These are phyloP conservation scores for Hybognathus amarus DNA, from an alignment of 2,797 vertebrate genomes.

Conservation along the genomic window DNA sequence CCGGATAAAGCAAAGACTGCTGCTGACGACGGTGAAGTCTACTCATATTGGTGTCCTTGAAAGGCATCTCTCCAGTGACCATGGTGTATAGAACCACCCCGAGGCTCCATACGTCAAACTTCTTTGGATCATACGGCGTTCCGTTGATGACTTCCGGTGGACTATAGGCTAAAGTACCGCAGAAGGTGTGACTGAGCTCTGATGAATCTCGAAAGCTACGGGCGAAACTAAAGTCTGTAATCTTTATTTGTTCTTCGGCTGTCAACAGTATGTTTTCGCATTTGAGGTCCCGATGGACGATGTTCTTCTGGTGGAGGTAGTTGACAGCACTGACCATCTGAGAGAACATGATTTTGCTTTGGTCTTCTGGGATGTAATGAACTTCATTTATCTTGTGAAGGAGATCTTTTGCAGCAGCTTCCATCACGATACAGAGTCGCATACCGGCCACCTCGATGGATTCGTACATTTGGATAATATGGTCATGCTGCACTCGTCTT, in stretches of 20 bases:
- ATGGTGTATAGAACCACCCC: constrained; percentile 82
- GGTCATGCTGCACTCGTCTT: constrained; percentile 73
- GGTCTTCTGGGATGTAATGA: constrained; percentile 67
- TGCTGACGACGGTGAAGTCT: constrained; percentile 73
- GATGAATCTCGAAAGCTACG: constrained; percentile 68
- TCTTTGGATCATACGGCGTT: constrained; percentile 79
- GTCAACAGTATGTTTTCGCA: constrained; percentile 82
- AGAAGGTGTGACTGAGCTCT: constrained; percentile 78
- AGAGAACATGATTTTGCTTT: constrained; percentile 74
- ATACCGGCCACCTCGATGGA: constrained; percentile 75
- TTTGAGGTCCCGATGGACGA: constrained; percentile 81
- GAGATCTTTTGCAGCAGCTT: constrained; percentile 76
- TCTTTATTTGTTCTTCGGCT: constrained; percentile 72
- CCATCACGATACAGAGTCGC: constrained; percentile 82
- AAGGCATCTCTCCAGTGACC: constrained; percentile 79
- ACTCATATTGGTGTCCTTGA: constrained; percentile 70
- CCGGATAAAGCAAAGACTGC: constrained; percentile 72
- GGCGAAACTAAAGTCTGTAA: constrained; percentile 80
- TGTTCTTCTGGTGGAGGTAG: constrained; percentile 77
- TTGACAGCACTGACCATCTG: constrained; percentile 76
- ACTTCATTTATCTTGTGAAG: constrained; percentile 71
- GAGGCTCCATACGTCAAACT: constrained; percentile 80
- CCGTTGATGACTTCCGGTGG: constrained; percentile 79
- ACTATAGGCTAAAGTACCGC: constrained; percentile 76
- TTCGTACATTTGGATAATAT: constrained; percentile 76